Evolutionary conservation across 2,113 vertebrate genomes (phyloP), one percentile per base, ranked within the genome.

Genomic region (Thamnaconus septentrionalis): DNA sequence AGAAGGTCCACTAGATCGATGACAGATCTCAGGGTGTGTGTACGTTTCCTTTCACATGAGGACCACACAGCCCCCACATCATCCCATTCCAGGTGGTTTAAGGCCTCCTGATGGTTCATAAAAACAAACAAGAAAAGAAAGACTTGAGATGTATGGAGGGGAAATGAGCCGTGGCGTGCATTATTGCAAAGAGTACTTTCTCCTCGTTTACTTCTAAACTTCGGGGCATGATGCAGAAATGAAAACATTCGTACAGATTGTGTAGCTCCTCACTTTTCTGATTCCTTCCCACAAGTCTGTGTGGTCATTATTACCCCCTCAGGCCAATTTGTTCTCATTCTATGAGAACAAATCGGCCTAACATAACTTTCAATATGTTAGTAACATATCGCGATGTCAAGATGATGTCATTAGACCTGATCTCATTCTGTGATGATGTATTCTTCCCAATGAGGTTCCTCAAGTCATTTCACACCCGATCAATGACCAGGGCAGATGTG

Each of bases 1-100:
- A 69, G 50, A 31, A 66, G 71, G 81, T 75, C 70, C 57, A 4
- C 31, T 47, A 64, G 75, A 79, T 31, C 18, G 18, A 31, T 31
- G 18, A 31, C 18, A 31, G 18, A 31, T 31, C 18, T 31, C 1
- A 31, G 18, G 18, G 18, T 31, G 18, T 31, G 18, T 31, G 18
- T 31, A 31, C 18, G 18, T 31, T 31, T 31, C 18, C 18, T 31
- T 50, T 61, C 66, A 71, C 70, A 71, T 52, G 56, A 71, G 54
- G 62, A 70, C 39, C 55, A 12, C 54, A 49, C 8, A 64, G 6
- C 43, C 7, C 0, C 62, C 54, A 73, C 66, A 50, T 18, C 2
- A 3, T 44, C 63, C 18, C 7, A 8, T n/a, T 58, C 11, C 59
- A 52, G 56, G 52, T 66, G 10, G 42, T 31, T 31, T 1, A 31